phyloP scores from a whole-genome alignment of 2,797 vertebrate species.

The Rhodeus uyekii region DNA sequence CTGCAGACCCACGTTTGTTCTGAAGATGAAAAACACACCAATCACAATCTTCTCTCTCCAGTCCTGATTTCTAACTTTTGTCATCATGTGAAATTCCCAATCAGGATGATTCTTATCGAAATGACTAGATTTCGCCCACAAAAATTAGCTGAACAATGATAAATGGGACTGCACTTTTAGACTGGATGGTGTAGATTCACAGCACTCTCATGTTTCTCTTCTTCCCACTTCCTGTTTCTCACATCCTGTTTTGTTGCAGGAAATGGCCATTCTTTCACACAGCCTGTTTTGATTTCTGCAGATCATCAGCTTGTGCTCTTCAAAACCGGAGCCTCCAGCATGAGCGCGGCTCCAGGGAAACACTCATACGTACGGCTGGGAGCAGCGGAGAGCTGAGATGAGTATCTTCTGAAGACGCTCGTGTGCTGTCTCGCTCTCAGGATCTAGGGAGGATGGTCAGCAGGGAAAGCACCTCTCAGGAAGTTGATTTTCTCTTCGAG shows the following conservation, averaged over 20 bases:
- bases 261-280: neutral
- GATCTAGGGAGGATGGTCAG: neutral
- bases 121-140: neutral
- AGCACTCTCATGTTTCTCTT: constrained; percentile 55
- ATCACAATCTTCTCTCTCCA: too few species aligned
- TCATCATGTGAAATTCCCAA: neutral
- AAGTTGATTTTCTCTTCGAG: neutral
- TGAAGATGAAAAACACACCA: too few species aligned
- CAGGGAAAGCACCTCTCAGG: neutral
- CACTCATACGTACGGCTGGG: constrained; percentile 78
- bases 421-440: neutral
- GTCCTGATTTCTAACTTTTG: too few species aligned
- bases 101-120: neutral
- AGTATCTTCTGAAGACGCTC: neutral
- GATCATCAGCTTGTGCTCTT: constrained; percentile 88
- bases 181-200: neutral
- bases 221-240: constrained; percentile 15
- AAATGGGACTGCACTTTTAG: neutral
- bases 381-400: constrained; percentile 65
- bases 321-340: constrained; percentile 79
- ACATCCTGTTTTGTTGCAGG: neutral
- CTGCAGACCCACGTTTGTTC: too few species aligned
- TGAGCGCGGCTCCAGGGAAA: constrained; percentile 75
- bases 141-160: neutral
- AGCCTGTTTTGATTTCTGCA: constrained; percentile 51